phyloP scores from a whole-genome alignment of 2,888 invertebrate species.

The Rhagium mordax region DNA sequence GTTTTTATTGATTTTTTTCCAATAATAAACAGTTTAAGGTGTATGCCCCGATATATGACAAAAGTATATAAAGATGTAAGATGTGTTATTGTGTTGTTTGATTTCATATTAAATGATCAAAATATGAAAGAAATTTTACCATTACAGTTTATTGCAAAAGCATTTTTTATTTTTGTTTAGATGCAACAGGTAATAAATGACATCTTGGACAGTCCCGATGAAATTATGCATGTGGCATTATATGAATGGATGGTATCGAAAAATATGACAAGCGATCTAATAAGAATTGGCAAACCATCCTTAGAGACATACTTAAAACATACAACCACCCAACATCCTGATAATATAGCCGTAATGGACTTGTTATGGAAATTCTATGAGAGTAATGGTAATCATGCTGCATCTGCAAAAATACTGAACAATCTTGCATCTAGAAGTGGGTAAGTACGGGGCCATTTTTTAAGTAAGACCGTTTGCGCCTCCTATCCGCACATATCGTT shows the following conservation, averaged over 20 bases:
- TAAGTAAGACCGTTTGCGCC: no score
- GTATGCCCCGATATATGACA: no score
- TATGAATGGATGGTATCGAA: conserved; percentile 94
- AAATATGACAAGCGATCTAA: conserved; percentile 80
- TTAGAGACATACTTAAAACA: conserved; percentile 83
- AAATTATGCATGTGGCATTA: conserved; percentile 90
- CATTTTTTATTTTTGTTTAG: conserved; percentile 63
- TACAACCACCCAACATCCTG: conserved; percentile 74
- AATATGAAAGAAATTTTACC: no score
- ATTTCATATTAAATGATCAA: not conserved
- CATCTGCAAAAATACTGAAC: conserved; percentile 92
- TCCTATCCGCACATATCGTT: no score
- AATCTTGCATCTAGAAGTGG: conserved; percentile 85
- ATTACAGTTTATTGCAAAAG: not conserved
- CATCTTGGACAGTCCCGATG: conserved; percentile 83
- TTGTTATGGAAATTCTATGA: conserved; percentile 98
- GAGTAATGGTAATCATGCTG: conserved; percentile 90
- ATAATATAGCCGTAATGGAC: conserved; percentile 74
- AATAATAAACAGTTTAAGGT: no score
- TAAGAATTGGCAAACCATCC: conserved; percentile 78
- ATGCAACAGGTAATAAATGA: conserved; percentile 77
- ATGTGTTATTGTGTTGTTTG: not conserved
- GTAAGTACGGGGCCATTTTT: conserved; percentile 67
- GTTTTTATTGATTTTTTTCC: no score
- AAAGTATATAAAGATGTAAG: no score